Evolutionary conservation across 2,888 invertebrate species (phyloP).

Genomic region (Lordiphosa andalusiaca): DNA sequence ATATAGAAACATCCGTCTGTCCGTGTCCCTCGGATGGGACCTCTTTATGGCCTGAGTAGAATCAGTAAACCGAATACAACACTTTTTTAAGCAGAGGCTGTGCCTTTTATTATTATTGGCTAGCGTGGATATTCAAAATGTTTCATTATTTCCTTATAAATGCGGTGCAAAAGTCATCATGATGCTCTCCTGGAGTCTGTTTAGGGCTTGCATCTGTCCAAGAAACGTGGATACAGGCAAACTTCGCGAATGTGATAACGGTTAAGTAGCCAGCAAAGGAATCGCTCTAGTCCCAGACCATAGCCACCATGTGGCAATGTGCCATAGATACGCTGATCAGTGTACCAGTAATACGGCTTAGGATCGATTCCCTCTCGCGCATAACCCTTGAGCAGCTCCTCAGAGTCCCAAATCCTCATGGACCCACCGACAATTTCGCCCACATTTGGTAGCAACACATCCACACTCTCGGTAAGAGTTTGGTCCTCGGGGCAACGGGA

Average conservation of each 20-base stretch:
- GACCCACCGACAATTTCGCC: slow-evolving; percentile 99
- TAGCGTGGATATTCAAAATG: neutral
- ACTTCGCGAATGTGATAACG: slow-evolving; percentile 98
- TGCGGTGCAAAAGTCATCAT: neutral
- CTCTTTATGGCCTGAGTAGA: no score
- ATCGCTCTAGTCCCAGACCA: slow-evolving; percentile 97
- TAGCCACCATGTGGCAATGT: slow-evolving; percentile 98
- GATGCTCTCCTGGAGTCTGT: neutral
- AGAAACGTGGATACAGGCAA: slow-evolving; percentile 97
- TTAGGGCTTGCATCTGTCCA: slow-evolving; percentile 95
- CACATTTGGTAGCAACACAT: slow-evolving; percentile 97
- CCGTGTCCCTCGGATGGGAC: no score
- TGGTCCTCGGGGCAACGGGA: slow-evolving; percentile 90
- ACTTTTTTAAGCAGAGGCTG: no score
- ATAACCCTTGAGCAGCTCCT: slow-evolving; percentile 87
- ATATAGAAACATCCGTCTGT: no score
- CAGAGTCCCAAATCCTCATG: slow-evolving; percentile 96
- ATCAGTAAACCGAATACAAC: no score
- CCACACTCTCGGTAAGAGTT: slow-evolving; percentile 97
- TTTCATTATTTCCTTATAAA: neutral
- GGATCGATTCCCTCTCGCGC: slow-evolving; percentile 94
- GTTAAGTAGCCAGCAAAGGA: slow-evolving; percentile 97
- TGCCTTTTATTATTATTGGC: no score
- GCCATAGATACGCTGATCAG: slow-evolving; percentile 97
- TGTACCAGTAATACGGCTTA: slow-evolving; percentile 98